Conservation (phyloP, 2,113 vertebrate species). For the Platichthys stellatus region DNA sequence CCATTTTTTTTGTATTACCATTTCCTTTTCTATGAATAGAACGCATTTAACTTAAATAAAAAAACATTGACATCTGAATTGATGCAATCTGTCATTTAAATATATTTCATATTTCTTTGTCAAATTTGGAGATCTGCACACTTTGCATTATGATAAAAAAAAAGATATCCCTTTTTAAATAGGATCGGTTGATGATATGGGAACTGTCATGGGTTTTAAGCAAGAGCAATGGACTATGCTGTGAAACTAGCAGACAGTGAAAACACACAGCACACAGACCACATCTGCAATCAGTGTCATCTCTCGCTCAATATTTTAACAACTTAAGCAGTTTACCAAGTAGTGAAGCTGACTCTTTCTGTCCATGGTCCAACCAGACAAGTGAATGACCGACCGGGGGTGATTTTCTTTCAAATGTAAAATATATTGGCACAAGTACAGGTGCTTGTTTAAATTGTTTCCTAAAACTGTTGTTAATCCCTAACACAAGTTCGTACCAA, state of each 20-base stretch:
- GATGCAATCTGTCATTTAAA: conserved; percentile 70
- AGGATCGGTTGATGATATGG: conserved; percentile 45
- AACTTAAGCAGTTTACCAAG: neutral
- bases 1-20: conserved; percentile 67
- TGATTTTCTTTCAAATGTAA: too few species aligned
- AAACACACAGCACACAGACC: conserved; percentile 6
- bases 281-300: neutral
- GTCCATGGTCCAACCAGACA: neutral
- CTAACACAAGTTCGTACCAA: neutral
- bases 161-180: conserved; percentile 39
- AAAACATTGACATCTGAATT: conserved; percentile 61
- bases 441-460: neutral
- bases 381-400: neutral
- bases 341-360: neutral
- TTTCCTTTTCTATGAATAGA: conserved; percentile 66
- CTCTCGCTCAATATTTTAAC: neutral
- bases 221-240: conserved; percentile 32
- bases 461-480: conserved; percentile 1
- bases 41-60: conserved; percentile 49
- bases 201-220: conserved; percentile 43
- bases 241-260: conserved; percentile 10
- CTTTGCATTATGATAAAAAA: conserved; percentile 47
- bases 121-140: conserved; percentile 64
- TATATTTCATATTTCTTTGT: conserved; percentile 59
- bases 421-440: neutral